Evolutionary conservation across 2,113 vertebrate genomes (phyloP), one percentile per base, ranked within the genome.

Genomic region (Salvelinus alpinus): DNA sequence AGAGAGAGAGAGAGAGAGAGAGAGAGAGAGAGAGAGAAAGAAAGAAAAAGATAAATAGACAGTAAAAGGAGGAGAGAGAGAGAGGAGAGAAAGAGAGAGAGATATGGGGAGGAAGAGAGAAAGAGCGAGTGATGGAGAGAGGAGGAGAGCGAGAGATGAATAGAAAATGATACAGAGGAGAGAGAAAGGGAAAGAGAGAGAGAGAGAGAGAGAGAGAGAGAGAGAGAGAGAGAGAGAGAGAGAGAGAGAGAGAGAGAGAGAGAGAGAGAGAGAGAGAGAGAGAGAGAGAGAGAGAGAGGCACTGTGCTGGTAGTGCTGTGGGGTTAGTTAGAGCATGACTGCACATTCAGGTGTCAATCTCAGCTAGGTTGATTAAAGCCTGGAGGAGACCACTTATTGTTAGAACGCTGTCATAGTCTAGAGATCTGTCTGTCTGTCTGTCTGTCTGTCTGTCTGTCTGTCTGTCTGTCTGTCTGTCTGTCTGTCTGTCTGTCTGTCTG

Each of bases 1-100:
- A 24, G n/a, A 64, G 16, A 68, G 20, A 66, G 54, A 76, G 62
- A 74, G 67, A 69, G 73, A 78, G 64, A 73, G 73, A 34, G 25
- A 64, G 29, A 24, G 71, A 74, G 62, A 77, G 27, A 83, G 62
- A 71, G 44, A 48, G 44, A 8, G 8, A 47, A 79, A 57, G 77
- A 77, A 73, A 24, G 65, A 64, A 20, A 22, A 14, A 25, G 59
- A 64, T 25, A 1, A 8, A 38, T 7, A 8, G n/a, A n/a, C n/a
- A n/a, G n/a, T n/a, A n/a, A n/a, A n/a, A n/a, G n/a, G n/a, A n/a
- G n/a, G n/a, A n/a, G n/a, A n/a, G n/a, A n/a, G n/a, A n/a, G n/a
- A n/a, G n/a, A n/a, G n/a, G n/a, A n/a, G n/a, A n/a, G n/a, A n/a
- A n/a, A n/a, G n/a, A n/a, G n/a, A n/a, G n/a, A n/a, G n/a, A n/a